phyloP scores from a whole-genome alignment of 1,140 invertebrate species.

The Drosophila santomea region DNA sequence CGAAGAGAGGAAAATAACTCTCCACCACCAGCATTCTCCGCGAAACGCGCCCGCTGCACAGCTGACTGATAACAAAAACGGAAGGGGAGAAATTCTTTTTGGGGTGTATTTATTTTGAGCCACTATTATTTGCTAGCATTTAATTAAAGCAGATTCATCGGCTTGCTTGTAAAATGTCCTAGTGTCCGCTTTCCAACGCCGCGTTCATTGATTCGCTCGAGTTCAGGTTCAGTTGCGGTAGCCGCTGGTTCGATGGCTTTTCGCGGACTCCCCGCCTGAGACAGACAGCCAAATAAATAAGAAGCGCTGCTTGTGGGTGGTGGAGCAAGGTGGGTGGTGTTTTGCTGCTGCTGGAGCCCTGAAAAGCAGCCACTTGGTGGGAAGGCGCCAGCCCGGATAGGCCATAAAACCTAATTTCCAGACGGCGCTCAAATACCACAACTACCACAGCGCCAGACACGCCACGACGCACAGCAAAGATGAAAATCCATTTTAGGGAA shows the following conservation, averaged over 20 bases:
- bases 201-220: conserved; percentile 12
- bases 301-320: conserved; percentile 23
- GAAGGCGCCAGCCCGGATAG: conserved; percentile 11
- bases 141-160: conserved; percentile 20
- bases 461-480: conserved; percentile 28
- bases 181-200: conserved; percentile 16
- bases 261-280: conserved; percentile 9
- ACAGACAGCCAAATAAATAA: conserved; percentile 40
- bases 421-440: background rate
- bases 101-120: conserved; percentile 29
- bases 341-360: conserved; percentile 13
- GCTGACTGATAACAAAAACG: conserved; percentile 38
- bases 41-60: conserved; percentile 17
- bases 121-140: conserved; percentile 31
- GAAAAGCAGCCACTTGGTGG: conserved; percentile 14
- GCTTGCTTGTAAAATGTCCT: conserved; percentile 31
- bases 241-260: conserved; percentile 29
- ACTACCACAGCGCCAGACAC: background rate
- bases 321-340: conserved; percentile 43
- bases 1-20: background rate
- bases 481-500: conserved; percentile 85
- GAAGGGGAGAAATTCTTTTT: conserved; percentile 14
- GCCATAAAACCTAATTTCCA: conserved; percentile 26
- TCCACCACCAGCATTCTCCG: background rate
- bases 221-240: conserved; percentile 26